These are phyloP conservation scores for Sparus aurata DNA, from an alignment of 2,797 vertebrate species.

Conservation along the genomic window DNA sequence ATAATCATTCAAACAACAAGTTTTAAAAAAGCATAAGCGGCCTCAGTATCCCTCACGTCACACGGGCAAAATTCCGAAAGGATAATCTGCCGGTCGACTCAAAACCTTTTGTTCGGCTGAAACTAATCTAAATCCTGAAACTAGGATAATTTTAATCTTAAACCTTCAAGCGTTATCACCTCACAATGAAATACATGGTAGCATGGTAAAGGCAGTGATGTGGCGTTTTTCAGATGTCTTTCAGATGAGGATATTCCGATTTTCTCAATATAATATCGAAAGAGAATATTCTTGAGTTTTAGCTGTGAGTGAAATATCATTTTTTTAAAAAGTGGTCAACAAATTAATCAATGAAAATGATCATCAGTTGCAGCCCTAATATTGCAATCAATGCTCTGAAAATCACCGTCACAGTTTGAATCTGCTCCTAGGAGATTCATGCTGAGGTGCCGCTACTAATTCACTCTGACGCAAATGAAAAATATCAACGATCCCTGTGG, in stretches of 20 bases:
- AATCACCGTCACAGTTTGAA: background rate
- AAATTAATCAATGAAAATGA: background rate
- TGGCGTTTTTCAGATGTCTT: background rate
- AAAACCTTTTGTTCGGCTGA: conserved; percentile 52
- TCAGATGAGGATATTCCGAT: background rate
- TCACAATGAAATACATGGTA: conserved; percentile 25
- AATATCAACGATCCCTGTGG: background rate
- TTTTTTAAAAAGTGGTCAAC: background rate
- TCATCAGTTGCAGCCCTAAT: background rate
- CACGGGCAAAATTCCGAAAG: conserved; percentile 66
- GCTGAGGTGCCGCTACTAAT: background rate
- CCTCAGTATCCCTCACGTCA: conserved; percentile 41
- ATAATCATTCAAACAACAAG: conserved; percentile 36
- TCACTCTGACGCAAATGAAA: background rate
- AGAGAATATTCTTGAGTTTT: background rate
- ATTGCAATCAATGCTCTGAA: background rate
- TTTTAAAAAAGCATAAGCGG: conserved; percentile 23
- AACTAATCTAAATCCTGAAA: conserved; percentile 68
- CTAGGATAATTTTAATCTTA: conserved; percentile 50
- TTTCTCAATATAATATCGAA: background rate
- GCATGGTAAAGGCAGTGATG: background rate
- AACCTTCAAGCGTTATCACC: conserved; percentile 23
- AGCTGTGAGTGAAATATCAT: background rate
- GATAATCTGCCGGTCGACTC: conserved; percentile 68
- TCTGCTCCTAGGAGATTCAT: too few species aligned